These are phyloP conservation scores for Desmodus rotundus DNA, from an alignment of 2,113 vertebrate species.

Conservation along the genomic window DNA sequence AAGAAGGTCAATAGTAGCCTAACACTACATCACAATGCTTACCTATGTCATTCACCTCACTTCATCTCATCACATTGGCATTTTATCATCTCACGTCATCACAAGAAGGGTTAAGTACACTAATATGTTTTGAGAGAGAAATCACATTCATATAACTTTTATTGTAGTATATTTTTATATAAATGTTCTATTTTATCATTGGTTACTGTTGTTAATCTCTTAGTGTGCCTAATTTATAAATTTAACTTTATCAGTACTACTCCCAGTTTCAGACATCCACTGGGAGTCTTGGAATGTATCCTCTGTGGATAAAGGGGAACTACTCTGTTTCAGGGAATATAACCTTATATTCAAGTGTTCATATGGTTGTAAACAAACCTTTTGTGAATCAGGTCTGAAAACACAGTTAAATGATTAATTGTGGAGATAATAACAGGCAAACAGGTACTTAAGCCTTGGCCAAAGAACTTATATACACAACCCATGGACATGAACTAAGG, in stretches of 20 bases:
- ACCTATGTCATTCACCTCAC: not conserved
- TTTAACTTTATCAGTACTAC: not conserved
- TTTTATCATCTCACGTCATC: not conserved
- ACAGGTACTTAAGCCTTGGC: not conserved
- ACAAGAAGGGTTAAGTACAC: not conserved
- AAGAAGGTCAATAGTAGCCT: not conserved
- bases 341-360: not conserved
- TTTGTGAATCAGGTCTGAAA: conserved; percentile 4
- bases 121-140: not conserved
- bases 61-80: not conserved
- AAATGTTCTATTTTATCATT: not conserved
- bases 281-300: not conserved
- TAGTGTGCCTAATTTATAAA: not conserved
- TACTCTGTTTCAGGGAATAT: not conserved
- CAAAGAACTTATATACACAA: too few relatives aligned
- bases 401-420: not conserved
- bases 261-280: not conserved
- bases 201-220: not conserved
- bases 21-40: not conserved
- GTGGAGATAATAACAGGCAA: not conserved
- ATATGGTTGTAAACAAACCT: not conserved
- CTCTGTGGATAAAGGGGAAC: not conserved
- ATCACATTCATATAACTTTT: not conserved
- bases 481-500: too few relatives aligned
- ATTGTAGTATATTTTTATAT: not conserved